Conservation (phyloP, 2,113 vertebrate species). For the Brienomyrus longianalis region DNA sequence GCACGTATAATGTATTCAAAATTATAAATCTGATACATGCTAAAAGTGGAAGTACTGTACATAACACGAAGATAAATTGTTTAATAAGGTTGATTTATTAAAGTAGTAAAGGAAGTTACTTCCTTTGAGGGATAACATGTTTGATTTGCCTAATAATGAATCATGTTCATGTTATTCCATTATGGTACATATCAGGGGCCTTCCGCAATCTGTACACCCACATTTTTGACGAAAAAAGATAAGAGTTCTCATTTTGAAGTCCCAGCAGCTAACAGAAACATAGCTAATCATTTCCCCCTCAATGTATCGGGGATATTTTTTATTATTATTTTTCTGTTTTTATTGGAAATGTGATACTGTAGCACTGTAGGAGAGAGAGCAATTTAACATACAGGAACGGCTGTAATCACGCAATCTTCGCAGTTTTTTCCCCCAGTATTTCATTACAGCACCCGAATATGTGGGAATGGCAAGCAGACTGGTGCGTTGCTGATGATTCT, state of each 20-base stretch:
- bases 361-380: conserved; percentile 15
- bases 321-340: conserved; percentile 7
- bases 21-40: background rate
- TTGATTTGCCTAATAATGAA: background rate
- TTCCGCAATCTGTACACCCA: background rate
- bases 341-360: conserved; percentile 22
- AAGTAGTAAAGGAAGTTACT: background rate
- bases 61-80: background rate
- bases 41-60: background rate
- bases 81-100: background rate
- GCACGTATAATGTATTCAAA: background rate
- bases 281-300: conserved; percentile 2
- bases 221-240: background rate
- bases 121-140: background rate
- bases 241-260: background rate
- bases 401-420: conserved; percentile 21
- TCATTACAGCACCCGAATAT: conserved; percentile 23
- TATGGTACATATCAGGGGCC: background rate
- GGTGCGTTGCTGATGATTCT: background rate
- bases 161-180: conserved; percentile 1
- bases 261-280: background rate
- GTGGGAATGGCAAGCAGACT: conserved; percentile 22
- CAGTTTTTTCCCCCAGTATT: conserved; percentile 16
- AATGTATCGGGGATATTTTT: background rate
- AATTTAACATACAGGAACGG: conserved; percentile 14